phyloP scores from a whole-genome alignment of 2,888 invertebrate species.

The Heliothis peltigera region DNA sequence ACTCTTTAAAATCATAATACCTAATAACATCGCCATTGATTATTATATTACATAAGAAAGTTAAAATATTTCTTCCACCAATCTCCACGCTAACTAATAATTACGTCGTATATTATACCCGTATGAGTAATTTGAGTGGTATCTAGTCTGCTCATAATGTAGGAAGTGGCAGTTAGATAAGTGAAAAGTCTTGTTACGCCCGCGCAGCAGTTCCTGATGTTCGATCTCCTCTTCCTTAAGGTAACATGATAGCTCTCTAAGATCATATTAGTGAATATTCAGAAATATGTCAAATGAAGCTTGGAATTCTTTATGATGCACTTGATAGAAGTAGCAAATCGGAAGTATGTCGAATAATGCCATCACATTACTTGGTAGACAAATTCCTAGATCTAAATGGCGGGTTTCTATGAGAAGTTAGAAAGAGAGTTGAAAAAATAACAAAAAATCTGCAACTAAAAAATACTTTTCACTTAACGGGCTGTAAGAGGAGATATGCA shows the following conservation, averaged over 20 bases:
- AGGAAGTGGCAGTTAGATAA: conserved; percentile 58
- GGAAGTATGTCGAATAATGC: neutral
- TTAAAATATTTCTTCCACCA: neutral
- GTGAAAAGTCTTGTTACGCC: conserved; percentile 36
- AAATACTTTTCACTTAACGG: no score
- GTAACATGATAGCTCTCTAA: conserved; percentile 12
- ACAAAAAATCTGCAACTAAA: no score
- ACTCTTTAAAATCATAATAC: no score
- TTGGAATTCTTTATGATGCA: no score
- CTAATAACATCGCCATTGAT: no score
- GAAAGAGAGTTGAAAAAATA: no score
- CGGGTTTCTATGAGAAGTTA: no score
- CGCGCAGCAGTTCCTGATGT: conserved; percentile 49
- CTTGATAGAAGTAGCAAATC: neutral
- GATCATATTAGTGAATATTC: neutral
- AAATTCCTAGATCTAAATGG: no score
- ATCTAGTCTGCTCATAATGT: conserved; percentile 31
- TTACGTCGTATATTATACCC: neutral
- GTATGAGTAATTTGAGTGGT: conserved; percentile 35
- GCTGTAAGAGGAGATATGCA: no score
- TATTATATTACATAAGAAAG: neutral
- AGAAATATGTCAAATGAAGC: no score
- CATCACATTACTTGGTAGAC: no score
- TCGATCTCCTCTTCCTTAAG: conserved; percentile 23
- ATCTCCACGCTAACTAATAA: conserved; percentile 19